Base-by-base conservation (phyloP, 2,888 invertebrate species). In the Caenorhabditis macrosperma region DNA sequence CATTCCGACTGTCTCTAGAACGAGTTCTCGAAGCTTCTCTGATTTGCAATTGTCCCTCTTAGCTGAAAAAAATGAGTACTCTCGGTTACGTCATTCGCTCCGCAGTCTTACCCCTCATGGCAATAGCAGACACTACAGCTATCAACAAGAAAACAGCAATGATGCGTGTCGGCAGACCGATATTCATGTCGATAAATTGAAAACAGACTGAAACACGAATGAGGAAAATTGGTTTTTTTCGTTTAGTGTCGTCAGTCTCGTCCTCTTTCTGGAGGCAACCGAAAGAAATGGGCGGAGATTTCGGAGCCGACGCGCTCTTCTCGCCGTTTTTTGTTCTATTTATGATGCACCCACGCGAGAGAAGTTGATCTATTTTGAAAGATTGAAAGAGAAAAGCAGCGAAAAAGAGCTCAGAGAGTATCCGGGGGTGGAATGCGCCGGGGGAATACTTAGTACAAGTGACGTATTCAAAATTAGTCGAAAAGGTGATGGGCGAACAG, bases 1-100 rank as follows among this genome's bases (percentile, higher is more conserved):
- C 78, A 87, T 81, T 15, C 88, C 89, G 15, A 90, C 86, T 0
- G 89, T 89, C 64, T 90, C 90, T 48, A 90, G 57, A 38, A 90
- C 86, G 28, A 90, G 69, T 64, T 90, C 90, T 15, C 86, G 74
- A 35, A 90, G 69, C 52, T 90, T 90, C 17, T 88, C 87, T 60
- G 90, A 90, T 61, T 88, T 89, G 78, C 90, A 90, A 61, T 88
- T 89, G 64, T 88, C 87, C 2, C 44, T 55, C 41, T 76, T 75
- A 46, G 87, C 90, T 90, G 77, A 72, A 88, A 78, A n/a, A 26
- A n/a, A n/a, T n/a, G n/a, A n/a, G n/a, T n/a, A n/a, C n/a, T n/a
- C n/a, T n/a, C n/a, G n/a, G n/a, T n/a, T n/a, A n/a, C n/a, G n/a
- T n/a, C n/a, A n/a, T n/a, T 71, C n/a, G 50, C 60, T 17, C 0